Base-by-base conservation (phyloP, 2,797 vertebrate genomes). In the Notolabrus celidotus region DNA sequence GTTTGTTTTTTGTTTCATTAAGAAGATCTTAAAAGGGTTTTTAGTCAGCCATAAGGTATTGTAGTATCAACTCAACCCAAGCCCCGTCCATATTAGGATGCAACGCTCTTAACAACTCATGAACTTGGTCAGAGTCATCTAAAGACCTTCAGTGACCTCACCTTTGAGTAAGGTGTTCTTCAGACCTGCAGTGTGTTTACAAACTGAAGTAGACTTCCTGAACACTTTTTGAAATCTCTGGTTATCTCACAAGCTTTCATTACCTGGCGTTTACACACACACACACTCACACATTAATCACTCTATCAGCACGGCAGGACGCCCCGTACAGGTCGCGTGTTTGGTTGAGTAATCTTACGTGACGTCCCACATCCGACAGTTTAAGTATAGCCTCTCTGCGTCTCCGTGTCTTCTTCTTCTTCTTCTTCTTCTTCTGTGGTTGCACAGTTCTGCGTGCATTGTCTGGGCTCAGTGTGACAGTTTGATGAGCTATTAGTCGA, bases 401-500 rank as follows among this genome's bases (percentile, higher is more conserved):
- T 49, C 39, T 63, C 67, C 78, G 10, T 46, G 23, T 10, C 43
- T 79, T 72, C 67, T 20, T 43, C 20, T 55, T 65, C 57, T 66
- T 56, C 61, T 77, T 74, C 66, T 19, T 41, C 23, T 54, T 71
- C 64, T 71, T 57, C 66, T 73, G 54, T 51, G 58, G 73, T 77
- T 66, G 78, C 41, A 22, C 53, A n/a, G 38, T 15, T 14, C 79
- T 78, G 69, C 17, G 17, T 72, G 61, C 69, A 79, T 79, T 79
- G 82, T 86, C 82, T 86, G 53, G 10, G 25, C 71, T 62, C 55
- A 10, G 56, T 7, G 47, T 88, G 90, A 88, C 90, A 91, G 72
- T 82, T 90, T 90, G 86, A 92, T 87, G 86, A 90, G 79, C 83
- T 72, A 87, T 92, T 92, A 86, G 74, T 67, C 15, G 4, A 23